phyloP scores from a whole-genome alignment of 2,888 invertebrate species.

The Pteria penguin region DNA sequence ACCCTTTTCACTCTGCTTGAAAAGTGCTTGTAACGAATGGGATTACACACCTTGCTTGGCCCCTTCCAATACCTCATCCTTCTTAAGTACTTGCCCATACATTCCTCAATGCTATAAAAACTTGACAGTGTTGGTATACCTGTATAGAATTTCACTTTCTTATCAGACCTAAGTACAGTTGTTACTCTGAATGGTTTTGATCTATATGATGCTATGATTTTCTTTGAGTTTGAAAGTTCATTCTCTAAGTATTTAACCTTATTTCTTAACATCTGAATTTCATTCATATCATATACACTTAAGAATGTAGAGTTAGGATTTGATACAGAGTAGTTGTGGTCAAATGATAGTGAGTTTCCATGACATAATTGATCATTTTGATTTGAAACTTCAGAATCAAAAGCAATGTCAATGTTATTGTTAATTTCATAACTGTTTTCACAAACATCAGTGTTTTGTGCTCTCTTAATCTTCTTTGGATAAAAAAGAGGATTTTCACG shows the following conservation, averaged over 20 bases:
- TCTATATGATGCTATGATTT: not conserved
- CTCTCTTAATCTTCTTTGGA: not conserved
- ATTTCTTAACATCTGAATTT: not conserved
- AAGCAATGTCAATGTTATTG: not conserved
- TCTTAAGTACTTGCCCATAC: no score
- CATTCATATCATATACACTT: no score
- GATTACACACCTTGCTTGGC: not conserved
- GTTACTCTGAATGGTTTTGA: not conserved
- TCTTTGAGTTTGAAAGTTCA: not conserved
- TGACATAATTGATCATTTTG: no score
- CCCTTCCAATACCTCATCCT: slow-evolving; percentile 18
- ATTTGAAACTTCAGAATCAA: no score
- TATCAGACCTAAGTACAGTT: not conserved
- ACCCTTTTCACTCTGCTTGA: not conserved
- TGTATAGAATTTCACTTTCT: slow-evolving; percentile 8
- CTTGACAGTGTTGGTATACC: not conserved
- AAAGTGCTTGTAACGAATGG: not conserved
- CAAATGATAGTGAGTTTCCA: no score
- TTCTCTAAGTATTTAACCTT: not conserved
- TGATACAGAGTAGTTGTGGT: not conserved
- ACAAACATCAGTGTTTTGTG: no score
- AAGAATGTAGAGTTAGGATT: not conserved
- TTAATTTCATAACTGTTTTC: no score
- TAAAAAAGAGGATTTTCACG: not conserved
- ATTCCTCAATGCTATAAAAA: not conserved